Base-by-base conservation (phyloP, 2,113 vertebrate genomes). In the Sylvia atricapilla region DNA sequence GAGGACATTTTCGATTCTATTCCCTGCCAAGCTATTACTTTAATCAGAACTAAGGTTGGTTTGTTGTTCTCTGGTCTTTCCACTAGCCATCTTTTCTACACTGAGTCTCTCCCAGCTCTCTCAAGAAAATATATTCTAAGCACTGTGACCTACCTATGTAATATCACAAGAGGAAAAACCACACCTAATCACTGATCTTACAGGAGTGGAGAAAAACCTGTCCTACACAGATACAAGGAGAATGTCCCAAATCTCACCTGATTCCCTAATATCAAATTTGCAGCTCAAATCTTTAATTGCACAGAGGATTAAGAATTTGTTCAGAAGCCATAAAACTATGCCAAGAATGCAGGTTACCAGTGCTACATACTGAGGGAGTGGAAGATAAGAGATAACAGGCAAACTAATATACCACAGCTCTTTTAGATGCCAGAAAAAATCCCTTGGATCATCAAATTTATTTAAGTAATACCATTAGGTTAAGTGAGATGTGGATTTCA, bases 251-350 rank as follows among this genome's bases (percentile, higher is more conserved):
- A 85, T 70, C 70, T 83, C 56, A 86, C 64, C 47, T 11, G 21
- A 77, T 86, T 73, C 43, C 59, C 43, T 53, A 76, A 28, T 30
- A 88, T 13, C 59, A 80, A 63, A 58, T 77, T 55, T 77, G 63
- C 50, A 90, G 72, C 33, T 79, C n/a, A 86, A 58, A 80, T 33
- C 62, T 68, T 82, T 75, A 79, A 79, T 14, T 90, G 63, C 82
- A 83, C 25, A 76, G 50, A 85, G 75, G 79, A 90, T 46, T 83
- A 70, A 60, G 70, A 82, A 85, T 88, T 86, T 88, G 83, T 55
- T 90, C 85, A 93, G 92, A 95, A 94, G 90, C 85, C 79, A 80
- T 37, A 77, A 66, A 93, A 68, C 75, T 93, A 94, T 88, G 88
- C 72, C 82, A 92, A 95, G 82, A 96, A 90, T 76, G 75, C 76